Evolutionary conservation across 37 sponge, comb jelly and placozoan genomes (phyloP).

Genomic region (Ephydatia muelleri): DNA sequence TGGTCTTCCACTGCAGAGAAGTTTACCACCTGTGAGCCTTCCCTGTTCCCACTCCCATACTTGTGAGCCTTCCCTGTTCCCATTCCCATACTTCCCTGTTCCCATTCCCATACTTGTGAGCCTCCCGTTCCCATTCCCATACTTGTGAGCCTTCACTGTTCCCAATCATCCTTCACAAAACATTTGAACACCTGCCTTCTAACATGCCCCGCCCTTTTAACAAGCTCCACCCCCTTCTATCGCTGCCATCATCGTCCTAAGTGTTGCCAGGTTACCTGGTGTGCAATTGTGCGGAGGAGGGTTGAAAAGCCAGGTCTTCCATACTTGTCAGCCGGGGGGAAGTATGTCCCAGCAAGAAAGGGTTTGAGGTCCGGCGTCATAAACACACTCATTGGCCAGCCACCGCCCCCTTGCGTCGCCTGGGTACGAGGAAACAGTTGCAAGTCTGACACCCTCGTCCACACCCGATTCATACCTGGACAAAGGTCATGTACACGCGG

Average conservation of each 20-base stretch:
- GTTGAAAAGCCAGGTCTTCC: conserved; percentile 69
- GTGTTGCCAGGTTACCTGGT: conserved; percentile 50
- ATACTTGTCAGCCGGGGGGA: conserved; percentile 59
- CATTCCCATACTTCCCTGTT: too few species aligned
- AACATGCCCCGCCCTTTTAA: neutral
- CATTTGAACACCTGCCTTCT: too few species aligned
- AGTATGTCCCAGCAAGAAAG: conserved; percentile 78
- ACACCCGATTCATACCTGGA: conserved; percentile 41
- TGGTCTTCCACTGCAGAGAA: conserved; percentile 39
- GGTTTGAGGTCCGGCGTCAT: conserved; percentile 79
- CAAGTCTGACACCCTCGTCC: neutral
- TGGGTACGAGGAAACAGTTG: neutral
- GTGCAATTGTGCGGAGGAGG: conserved; percentile 45
- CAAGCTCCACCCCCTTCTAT: too few species aligned
- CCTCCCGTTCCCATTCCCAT: too few species aligned
- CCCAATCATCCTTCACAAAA: too few species aligned
- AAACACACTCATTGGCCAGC: conserved; percentile 88
- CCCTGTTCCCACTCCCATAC: too few species aligned
- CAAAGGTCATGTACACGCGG: conserved; percentile 77
- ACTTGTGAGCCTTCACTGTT: too few species aligned
- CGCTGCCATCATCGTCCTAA: too few species aligned
- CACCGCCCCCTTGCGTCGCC: conserved; percentile 77
- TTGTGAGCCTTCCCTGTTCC: too few species aligned
- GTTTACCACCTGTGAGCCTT: too few species aligned
- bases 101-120: too few species aligned